Percentiles rank a stretch among this genome's conserved stretches.
Conservation (phyloP, 1,140 invertebrate species). For the Copidosoma floridanum region DNA sequence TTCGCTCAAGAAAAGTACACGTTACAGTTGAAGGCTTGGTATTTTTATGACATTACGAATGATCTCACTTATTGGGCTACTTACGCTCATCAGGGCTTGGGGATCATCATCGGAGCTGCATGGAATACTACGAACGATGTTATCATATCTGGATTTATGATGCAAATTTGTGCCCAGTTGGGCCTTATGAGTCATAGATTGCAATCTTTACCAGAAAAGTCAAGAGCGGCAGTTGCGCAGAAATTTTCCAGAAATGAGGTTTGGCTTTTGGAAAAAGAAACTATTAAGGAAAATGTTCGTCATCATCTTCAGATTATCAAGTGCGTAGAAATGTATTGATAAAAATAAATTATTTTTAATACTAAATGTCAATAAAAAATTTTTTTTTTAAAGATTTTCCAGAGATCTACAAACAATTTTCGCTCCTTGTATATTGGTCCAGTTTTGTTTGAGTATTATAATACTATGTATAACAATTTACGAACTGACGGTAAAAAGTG, state of each 20-base stretch:
- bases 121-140: not conserved
- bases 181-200: not conserved
- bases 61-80: not conserved
- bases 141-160: not conserved
- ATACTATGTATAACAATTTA: not conserved
- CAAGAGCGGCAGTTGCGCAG: not conserved
- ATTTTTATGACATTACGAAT: not conserved
- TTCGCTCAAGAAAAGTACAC: not conserved
- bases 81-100: not conserved
- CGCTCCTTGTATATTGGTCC: not conserved
- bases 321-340: not conserved
- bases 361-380: too few relatives aligned
- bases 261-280: not conserved
- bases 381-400: too few relatives aligned
- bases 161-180: not conserved
- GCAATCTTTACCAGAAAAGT: not conserved
- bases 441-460: not conserved
- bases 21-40: not conserved
- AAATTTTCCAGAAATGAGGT: not conserved
- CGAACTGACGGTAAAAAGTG: not conserved
- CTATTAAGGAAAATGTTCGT: not conserved
- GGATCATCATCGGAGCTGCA: not conserved
- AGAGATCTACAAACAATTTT: not conserved
- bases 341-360: too few relatives aligned
- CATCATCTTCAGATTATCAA: not conserved